Evolutionary conservation across 2,888 invertebrate genomes (phyloP).

Genomic region (Molorchus minor): DNA sequence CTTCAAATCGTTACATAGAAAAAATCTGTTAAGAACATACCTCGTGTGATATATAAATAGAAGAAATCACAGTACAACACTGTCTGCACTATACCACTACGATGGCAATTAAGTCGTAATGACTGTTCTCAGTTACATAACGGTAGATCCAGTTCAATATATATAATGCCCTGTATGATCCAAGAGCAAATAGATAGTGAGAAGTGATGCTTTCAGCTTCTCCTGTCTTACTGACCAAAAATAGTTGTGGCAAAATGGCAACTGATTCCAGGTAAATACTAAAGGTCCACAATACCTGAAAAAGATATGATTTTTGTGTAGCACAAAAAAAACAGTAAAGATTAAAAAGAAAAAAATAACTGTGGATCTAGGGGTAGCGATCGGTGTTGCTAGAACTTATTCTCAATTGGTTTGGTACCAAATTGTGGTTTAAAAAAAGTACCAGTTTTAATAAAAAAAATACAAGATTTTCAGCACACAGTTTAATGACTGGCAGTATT

Average conservation of each 20-base stretch:
- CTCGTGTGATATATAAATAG: constrained; percentile 99
- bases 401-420: too few species aligned
- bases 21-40: too few species aligned
- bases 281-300: constrained; percentile 96
- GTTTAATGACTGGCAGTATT: too few species aligned
- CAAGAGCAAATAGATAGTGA: constrained; percentile 93
- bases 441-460: too few species aligned
- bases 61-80: constrained; percentile 99
- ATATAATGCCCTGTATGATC: constrained; percentile 90
- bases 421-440: too few species aligned
- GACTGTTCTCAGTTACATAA: constrained; percentile 90
- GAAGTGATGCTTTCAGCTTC: constrained; percentile 99
- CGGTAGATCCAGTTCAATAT: constrained; percentile 96
- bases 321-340: too few species aligned
- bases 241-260: constrained; percentile 98
- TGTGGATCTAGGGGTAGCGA: too few species aligned
- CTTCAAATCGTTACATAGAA: too few species aligned
- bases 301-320: too few species aligned
- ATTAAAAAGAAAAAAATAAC: too few species aligned
- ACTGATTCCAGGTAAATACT: constrained; percentile 99
- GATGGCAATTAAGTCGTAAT: constrained; percentile 96
- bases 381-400: too few species aligned
- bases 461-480: too few species aligned
- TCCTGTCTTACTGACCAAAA: constrained; percentile 97
- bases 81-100: constrained; percentile 96